phyloP scores from a whole-genome alignment of 2,797 vertebrate genomes.

The Helostoma temminkii region DNA sequence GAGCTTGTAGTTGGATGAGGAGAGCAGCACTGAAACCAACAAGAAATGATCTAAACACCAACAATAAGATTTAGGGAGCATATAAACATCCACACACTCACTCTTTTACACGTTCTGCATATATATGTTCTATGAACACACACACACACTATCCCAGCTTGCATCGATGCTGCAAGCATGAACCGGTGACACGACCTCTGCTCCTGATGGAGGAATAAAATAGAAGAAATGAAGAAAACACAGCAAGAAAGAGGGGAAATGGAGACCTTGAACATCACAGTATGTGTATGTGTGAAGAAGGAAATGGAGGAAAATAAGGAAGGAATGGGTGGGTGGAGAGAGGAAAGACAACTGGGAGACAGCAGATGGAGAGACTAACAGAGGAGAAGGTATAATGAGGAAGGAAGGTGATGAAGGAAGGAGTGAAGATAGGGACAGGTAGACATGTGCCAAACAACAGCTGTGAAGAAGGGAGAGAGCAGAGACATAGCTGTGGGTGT shows the following conservation, averaged over 20 bases:
- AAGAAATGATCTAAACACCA: too few relatives aligned
- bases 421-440: slow-evolving; percentile 19
- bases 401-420: slow-evolving; percentile 5
- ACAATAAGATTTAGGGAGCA: too few relatives aligned
- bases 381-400: slow-evolving; percentile 23
- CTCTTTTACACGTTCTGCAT: not conserved
- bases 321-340: slow-evolving; percentile 4
- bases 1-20: not conserved
- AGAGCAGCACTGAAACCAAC: not conserved
- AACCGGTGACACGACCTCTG: slow-evolving; percentile 33
- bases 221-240: not conserved
- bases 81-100: not conserved
- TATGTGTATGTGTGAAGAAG: slow-evolving; percentile 14
- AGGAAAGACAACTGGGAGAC: slow-evolving; percentile 2
- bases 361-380: slow-evolving; percentile 44
- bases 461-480: slow-evolving; percentile 57
- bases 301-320: not conserved
- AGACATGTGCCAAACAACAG: slow-evolving; percentile 72
- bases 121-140: not conserved
- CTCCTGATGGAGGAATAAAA: not conserved
- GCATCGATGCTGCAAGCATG: slow-evolving; percentile 21
- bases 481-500: slow-evolving; percentile 37
- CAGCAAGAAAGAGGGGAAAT: slow-evolving; percentile 56
- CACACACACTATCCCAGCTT: slow-evolving; percentile 16
- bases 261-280: slow-evolving; percentile 31